Base-by-base conservation (phyloP, 1,140 invertebrate species). In the Pemphigus obesinymphae region DNA sequence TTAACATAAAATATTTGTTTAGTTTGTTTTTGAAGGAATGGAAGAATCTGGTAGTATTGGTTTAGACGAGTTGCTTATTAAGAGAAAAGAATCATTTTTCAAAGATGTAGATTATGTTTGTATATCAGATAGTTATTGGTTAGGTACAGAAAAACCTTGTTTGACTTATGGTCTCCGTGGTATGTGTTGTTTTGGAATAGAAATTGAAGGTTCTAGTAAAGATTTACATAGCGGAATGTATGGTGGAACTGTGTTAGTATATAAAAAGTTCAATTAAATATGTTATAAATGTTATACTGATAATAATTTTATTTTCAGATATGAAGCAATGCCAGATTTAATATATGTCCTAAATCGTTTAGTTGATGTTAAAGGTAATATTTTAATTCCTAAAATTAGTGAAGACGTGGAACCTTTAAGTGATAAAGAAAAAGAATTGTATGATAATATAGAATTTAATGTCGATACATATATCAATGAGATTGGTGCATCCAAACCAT, bases 81-180 rank as follows among this genome's bases (percentile, higher is more conserved):
- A 91, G 6, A 89, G 90, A 83, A 96, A 96, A 87, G 89, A 92
- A 82, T 88, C 87, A 76, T 99, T 98, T 86, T 89, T 99, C 20
- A 89, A 91, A 81, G 90, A 91, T 86, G 92, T 97, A 0, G 97
- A 99, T 87, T 98, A 92, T 89, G 95, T 98, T 43, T 99, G 97
- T 86, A 99, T 99, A 85, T 98, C 97, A 58, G 98, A 99, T 86
- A 99, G 99, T 88, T 99, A 99, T 86, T 99, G 97, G 98, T 87
- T 99, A 26, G 97, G 97, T 10, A 99, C 93, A 50, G 94, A 92
- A 15, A 97, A 97, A 86, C 98, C 98, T 0, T 99, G 97, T 87
- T 91, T 99, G 55, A 99, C 97, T 2, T 99, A 99, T 89, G 97
- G 97, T 7, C 90, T 99, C 0, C 90, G 97, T 85, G 98, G 98